Base-by-base conservation (phyloP, 2,888 invertebrate species). In the Pandemis heparana region DNA sequence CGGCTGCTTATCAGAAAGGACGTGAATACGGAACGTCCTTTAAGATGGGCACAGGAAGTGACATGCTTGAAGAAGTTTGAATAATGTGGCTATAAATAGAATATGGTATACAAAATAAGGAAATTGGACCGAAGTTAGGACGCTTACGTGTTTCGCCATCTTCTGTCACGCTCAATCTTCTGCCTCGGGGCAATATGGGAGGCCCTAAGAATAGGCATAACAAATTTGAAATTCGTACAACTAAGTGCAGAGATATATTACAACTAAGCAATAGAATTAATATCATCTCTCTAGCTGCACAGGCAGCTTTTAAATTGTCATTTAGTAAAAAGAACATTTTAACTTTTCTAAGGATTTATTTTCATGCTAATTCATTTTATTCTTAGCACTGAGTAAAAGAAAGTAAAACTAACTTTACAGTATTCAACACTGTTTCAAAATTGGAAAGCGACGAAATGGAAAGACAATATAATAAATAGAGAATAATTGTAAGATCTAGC, bases 111-210 rank as follows among this genome's bases (percentile, higher is more conserved):
- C 14, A 53, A 53, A 14, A 76, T 74, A 77, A 75, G 75, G 70
- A 77, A 73, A 70, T 74, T 61, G 74, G 77, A 75, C 72, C 63
- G 75, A 78, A 80, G 75, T 79, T 79, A 79, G 77, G 76, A 64
- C 79, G 76, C 96, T 96, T 96, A 96, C 96, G 95, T 95, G 96
- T 95, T 91, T 96, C 96, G 83, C 96, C 96, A 83, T 96, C 96
- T 89, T 96, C 96, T 78, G 96, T 96, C 85, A 96, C 95, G 94
- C 96, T 96, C 83, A 96, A 88, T 88, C 95, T 94, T 85, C 96
- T 92, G 78, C 95, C 95, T 82, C 95, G 92, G 77, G 95, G 89
- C 90, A 95, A 92, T 85, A 95, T 86, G 79, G 95, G 88, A 77
- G 93, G 92, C 80, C 94, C 95, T 95, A 94, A 75, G 86, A 78